Percentiles rank a stretch among this genome's conserved stretches.
Conservation (phyloP, 1,140 invertebrate species). For the Dinothrombium tinctorium region DNA sequence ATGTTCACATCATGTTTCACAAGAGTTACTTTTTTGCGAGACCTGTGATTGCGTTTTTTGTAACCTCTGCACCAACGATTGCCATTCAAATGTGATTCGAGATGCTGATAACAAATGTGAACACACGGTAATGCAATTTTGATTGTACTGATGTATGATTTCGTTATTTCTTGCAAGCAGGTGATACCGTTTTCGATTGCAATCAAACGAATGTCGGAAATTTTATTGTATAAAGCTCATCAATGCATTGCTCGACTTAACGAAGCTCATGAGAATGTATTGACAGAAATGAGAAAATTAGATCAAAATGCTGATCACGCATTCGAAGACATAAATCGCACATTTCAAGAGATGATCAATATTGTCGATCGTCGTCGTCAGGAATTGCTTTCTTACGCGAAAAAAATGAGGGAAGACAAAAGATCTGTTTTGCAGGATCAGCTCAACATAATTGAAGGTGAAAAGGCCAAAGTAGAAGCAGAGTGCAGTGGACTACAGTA, state of each 20-base stretch:
- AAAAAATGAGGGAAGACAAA: conserved; percentile 51
- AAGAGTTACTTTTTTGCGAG: conserved; percentile 80
- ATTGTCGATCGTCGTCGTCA: conserved; percentile 46
- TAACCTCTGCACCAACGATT: conserved; percentile 34
- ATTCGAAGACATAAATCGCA: conserved; percentile 27
- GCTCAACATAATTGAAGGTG: conserved; percentile 56
- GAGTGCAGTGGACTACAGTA: conserved; percentile 72
- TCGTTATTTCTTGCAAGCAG: background rate
- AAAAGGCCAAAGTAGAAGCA: conserved; percentile 62
- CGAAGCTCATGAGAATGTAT: conserved; percentile 42
- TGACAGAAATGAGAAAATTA: conserved; percentile 34
- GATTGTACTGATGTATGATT: background rate
- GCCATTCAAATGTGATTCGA: conserved; percentile 17
- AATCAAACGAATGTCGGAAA: conserved; percentile 88
- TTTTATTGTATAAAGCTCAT: conserved; percentile 77
- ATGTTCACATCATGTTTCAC: conserved; percentile 49
- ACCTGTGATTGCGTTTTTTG: conserved; percentile 89
- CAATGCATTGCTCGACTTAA: conserved; percentile 65
- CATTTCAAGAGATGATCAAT: conserved; percentile 49
- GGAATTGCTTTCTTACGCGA: conserved; percentile 40
- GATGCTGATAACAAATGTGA: conserved; percentile 3
- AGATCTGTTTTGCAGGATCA: conserved; percentile 62
- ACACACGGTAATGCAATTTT: conserved; percentile 8
- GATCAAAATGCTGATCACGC: conserved; percentile 36
- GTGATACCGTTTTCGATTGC: conserved; percentile 87